Conservation (phyloP, 2,113 vertebrate genomes). For the Erythrocercus mccallii region DNA sequence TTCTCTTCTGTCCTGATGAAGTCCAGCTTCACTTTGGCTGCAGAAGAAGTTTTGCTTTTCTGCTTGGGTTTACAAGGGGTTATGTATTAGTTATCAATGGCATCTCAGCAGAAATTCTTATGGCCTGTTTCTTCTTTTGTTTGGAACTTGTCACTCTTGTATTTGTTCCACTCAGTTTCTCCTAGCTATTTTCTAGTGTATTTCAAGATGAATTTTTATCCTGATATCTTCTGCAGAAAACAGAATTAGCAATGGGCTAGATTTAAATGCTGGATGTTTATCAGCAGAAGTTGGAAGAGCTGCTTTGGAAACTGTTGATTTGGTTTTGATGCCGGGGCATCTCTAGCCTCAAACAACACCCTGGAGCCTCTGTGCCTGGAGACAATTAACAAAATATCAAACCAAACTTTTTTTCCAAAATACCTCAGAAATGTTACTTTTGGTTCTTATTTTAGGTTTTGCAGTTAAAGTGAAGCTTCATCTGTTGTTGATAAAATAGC, state of each 20-base stretch:
- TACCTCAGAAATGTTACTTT: background rate
- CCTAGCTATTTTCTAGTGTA: background rate
- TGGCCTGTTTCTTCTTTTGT: rapidly evolving
- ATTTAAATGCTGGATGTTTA: background rate
- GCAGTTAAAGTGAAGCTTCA: background rate
- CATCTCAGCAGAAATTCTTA: background rate
- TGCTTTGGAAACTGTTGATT: background rate
- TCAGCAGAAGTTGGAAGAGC: background rate
- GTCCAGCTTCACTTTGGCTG: background rate
- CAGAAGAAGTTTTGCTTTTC: background rate
- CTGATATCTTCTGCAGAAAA: rapidly evolving
- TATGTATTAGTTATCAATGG: background rate
- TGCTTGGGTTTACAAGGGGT: background rate
- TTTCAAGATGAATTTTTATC: background rate
- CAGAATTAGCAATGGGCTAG: background rate
- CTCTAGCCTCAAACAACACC: background rate
- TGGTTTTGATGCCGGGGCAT: background rate
- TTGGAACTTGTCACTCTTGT: background rate
- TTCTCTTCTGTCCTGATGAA: background rate
- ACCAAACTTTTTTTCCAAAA: background rate
- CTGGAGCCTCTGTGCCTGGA: background rate
- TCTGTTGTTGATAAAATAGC: background rate
- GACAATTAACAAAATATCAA: background rate
- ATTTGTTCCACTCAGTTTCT: background rate
- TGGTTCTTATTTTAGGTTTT: background rate